Percentiles rank a stretch among this genome's conserved stretches.
These are phyloP conservation scores for Limnothrissa miodon DNA, from an alignment of 2,113 vertebrate genomes.

Conservation along the genomic window DNA sequence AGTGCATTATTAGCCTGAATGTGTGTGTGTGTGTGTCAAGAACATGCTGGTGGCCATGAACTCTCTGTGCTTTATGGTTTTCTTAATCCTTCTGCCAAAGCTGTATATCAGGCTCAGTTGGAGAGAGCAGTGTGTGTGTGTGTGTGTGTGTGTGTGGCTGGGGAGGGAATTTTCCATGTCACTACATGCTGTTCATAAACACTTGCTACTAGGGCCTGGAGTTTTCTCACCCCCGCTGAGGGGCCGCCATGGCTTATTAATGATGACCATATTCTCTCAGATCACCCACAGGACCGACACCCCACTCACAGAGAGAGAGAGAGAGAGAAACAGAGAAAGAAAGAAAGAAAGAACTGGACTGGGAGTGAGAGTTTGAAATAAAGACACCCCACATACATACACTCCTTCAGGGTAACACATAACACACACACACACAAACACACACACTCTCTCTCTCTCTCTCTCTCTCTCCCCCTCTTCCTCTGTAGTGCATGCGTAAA, in stretches of 20 bases:
- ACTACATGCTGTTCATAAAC: slow-evolving; percentile 53
- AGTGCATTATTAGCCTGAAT: too few species aligned
- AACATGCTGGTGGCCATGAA: slow-evolving; percentile 15
- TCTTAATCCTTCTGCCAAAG: slow-evolving; percentile 41
- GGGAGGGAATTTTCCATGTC: slow-evolving; percentile 45
- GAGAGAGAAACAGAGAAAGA: background rate
- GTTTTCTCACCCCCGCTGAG: slow-evolving; percentile 51
- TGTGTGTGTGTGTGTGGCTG: background rate
- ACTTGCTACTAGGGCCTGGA: slow-evolving; percentile 45
- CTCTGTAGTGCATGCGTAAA: background rate
- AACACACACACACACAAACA: background rate
- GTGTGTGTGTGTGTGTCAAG: background rate
- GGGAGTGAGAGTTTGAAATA: slow-evolving; percentile 35
- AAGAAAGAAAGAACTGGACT: background rate
- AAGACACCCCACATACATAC: slow-evolving; percentile 33
- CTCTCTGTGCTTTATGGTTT: slow-evolving; percentile 32
- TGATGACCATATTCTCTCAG: slow-evolving; percentile 45
- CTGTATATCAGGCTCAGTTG: slow-evolving; percentile 22
- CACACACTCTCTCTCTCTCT: background rate
- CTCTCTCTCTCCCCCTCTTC: background rate
- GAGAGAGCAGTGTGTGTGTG: slow-evolving; percentile 2
- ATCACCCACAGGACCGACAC: slow-evolving; percentile 13
- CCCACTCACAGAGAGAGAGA: slow-evolving; percentile 31
- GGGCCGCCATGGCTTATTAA: slow-evolving; percentile 35
- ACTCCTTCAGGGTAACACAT: slow-evolving; percentile 16